Percentiles rank a stretch among this genome's conserved stretches.
Conservation (phyloP, 2,113 vertebrate species). For the Lutjanus erythropterus region DNA sequence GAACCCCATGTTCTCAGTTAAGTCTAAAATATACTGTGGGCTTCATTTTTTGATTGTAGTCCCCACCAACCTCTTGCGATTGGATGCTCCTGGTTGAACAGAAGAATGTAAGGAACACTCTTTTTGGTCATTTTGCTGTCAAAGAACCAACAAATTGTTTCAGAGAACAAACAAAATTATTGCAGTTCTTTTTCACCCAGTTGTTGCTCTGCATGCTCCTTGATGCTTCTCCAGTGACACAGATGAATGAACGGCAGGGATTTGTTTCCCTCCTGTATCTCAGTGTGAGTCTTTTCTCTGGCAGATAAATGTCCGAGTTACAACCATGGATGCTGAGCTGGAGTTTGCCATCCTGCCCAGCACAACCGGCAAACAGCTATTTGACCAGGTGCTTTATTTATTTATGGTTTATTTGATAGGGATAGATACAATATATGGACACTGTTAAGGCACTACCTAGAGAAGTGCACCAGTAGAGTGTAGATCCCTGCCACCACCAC, state of each 20-base stretch:
- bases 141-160: constrained; percentile 59
- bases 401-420: too few species aligned
- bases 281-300: constrained; percentile 56
- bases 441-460: too few species aligned
- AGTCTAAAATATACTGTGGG: constrained; percentile 73
- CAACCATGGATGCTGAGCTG: constrained; percentile 98
- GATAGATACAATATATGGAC: too few species aligned
- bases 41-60: constrained; percentile 81
- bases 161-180: constrained; percentile 43
- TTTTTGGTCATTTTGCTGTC: constrained; percentile 74
- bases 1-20: constrained; percentile 56
- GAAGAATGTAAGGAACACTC: constrained; percentile 80
- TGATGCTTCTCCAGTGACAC: constrained; percentile 46
- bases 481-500: too few species aligned
- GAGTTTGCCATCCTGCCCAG: constrained; percentile 98
- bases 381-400: too few species aligned
- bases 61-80: constrained; percentile 79
- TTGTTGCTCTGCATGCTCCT: constrained; percentile 39
- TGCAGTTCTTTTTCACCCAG: constrained; percentile 24
- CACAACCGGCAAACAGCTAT: constrained; percentile 97
- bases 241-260: constrained; percentile 40
- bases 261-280: constrained; percentile 35
- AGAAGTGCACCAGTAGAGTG: too few species aligned
- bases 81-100: constrained; percentile 84
- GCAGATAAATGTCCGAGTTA: constrained; percentile 96